Conservation (phyloP, 2,113 vertebrate species). For the Hydrolagus affinis region DNA sequence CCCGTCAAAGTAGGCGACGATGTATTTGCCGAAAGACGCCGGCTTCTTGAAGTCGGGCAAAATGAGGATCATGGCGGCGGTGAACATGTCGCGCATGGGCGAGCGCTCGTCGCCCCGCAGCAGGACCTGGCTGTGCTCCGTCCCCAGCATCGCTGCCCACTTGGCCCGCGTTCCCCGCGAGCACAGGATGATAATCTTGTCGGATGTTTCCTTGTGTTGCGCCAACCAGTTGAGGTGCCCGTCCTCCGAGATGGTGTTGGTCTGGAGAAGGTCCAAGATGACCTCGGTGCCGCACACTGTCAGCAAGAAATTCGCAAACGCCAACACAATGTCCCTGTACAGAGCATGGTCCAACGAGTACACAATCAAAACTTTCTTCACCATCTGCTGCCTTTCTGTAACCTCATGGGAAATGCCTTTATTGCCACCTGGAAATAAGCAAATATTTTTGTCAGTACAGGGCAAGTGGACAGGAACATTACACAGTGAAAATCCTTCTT, state of each 20-base stretch:
- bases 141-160: conserved; percentile 79
- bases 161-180: conserved; percentile 81
- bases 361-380: conserved; percentile 68
- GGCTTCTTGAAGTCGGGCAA: conserved; percentile 77
- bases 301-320: conserved; percentile 78
- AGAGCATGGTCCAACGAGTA: conserved; percentile 84
- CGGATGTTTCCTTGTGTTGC: conserved; percentile 67
- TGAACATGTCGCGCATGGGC: conserved; percentile 74
- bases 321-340: conserved; percentile 79
- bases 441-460: neutral
- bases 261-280: conserved; percentile 74
- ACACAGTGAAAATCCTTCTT: too few relatives aligned
- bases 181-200: conserved; percentile 82
- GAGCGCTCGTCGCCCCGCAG: conserved; percentile 67
- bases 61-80: conserved; percentile 75
- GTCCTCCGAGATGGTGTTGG: conserved; percentile 62
- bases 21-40: conserved; percentile 72
- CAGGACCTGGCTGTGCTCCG: conserved; percentile 42
- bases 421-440: neutral
- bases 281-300: conserved; percentile 75
- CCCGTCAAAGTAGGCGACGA: conserved; percentile 82
- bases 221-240: conserved; percentile 77
- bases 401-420: conserved; percentile 39
- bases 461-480: too few relatives aligned
- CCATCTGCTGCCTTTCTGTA: conserved; percentile 28